phyloP scores from a whole-genome alignment of 2,797 vertebrate species.

The Mormyrops boulengeri region DNA sequence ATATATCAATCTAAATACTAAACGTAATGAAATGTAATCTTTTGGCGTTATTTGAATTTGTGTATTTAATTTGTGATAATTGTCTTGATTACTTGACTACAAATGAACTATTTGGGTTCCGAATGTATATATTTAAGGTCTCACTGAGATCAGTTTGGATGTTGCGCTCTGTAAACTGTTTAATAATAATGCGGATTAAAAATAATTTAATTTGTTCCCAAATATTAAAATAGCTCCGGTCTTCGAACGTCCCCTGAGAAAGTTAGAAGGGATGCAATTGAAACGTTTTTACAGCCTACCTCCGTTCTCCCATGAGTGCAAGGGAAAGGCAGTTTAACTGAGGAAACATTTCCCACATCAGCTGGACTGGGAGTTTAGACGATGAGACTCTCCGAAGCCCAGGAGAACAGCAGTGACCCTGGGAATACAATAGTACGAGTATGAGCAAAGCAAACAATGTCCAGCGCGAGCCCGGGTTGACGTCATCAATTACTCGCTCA shows the following conservation, averaged over 20 bases:
- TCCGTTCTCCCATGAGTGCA: background rate
- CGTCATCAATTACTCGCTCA: background rate
- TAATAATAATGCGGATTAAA: background rate
- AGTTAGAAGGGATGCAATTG: background rate
- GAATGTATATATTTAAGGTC: background rate
- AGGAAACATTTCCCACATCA: conserved; percentile 19
- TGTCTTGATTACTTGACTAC: background rate
- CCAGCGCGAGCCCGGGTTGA: background rate
- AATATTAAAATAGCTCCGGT: background rate
- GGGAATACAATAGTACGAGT: background rate
- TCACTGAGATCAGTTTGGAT: background rate
- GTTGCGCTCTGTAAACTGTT: background rate
- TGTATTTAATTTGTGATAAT: background rate
- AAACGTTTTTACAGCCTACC: background rate
- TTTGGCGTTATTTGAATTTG: background rate
- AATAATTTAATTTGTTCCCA: background rate
- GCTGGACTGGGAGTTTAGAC: background rate
- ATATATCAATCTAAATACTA: background rate
- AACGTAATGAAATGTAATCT: background rate
- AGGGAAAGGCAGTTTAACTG: background rate
- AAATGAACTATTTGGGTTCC: background rate
- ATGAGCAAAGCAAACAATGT: background rate
- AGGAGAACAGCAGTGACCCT: background rate
- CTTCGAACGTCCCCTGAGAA: background rate
- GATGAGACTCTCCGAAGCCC: background rate